phyloP scores from a whole-genome alignment of 2,113 vertebrate genomes.

The Pachycephala philippinensis region DNA sequence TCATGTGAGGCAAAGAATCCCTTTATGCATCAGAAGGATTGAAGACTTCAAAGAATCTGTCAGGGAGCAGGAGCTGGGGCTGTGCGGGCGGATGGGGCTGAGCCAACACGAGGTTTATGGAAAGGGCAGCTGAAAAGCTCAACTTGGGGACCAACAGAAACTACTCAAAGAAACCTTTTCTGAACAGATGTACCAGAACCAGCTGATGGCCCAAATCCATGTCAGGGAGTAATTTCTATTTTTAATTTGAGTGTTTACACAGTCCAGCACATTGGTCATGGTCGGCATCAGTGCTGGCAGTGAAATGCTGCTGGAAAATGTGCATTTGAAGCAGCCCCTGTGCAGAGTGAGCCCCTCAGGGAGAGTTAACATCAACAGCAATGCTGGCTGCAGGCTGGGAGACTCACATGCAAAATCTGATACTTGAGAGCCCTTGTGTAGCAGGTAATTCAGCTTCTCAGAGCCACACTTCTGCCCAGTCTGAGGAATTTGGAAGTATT shows the following conservation, averaged over 20 bases:
- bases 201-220: not conserved
- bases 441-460: not conserved
- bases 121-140: not conserved
- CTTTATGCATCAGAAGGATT: constrained; percentile 37
- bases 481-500: not conserved
- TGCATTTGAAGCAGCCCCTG: not conserved
- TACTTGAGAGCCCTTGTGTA: not conserved
- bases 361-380: not conserved
- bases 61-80: not conserved
- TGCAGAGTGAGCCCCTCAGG: not conserved
- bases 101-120: not conserved
- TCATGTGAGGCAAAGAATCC: constrained; percentile 55
- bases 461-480: not conserved
- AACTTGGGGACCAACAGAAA: not conserved
- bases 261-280: not conserved
- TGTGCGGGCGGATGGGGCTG: not conserved
- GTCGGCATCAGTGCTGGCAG: not conserved
- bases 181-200: not conserved
- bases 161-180: not conserved
- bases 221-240: not conserved
- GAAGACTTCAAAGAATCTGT: constrained; percentile 50
- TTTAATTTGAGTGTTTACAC: not conserved
- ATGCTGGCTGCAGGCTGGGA: not conserved
- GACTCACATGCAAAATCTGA: not conserved
- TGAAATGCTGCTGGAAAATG: not conserved